Evolutionary conservation across 1,140 invertebrate species (phyloP).

Genomic region (Brachionus rubens): DNA sequence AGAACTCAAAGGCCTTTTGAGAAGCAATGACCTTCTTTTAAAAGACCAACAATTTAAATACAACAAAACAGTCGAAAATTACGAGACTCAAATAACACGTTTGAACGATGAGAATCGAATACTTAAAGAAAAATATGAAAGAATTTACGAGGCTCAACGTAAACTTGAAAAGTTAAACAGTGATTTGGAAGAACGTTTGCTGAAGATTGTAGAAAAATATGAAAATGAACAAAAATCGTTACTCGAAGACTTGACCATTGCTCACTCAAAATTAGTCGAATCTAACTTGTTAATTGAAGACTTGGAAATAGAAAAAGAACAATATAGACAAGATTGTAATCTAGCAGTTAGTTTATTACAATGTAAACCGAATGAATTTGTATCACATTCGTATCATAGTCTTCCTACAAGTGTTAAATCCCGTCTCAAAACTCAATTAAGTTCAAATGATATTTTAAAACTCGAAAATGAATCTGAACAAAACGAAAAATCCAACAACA

Average conservation of each 20-base stretch:
- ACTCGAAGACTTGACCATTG: conserved; percentile 77
- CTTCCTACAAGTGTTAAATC: conserved; percentile 83
- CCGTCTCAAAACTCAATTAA: conserved; percentile 67
- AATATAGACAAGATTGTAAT: conserved; percentile 88
- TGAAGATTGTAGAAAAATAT: conserved; percentile 78
- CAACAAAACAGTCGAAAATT: conserved; percentile 5
- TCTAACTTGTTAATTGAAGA: conserved; percentile 79
- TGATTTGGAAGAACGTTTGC: conserved; percentile 85
- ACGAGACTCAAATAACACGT: background rate
- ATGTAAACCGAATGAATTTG: conserved; percentile 89
- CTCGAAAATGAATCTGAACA: conserved; percentile 48
- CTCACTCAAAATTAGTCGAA: conserved; percentile 81
- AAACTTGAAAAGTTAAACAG: conserved; percentile 91
- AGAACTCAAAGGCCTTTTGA: conserved; percentile 20
- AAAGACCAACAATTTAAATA: conserved; percentile 30
- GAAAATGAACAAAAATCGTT: conserved; percentile 82
- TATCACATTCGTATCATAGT: conserved; percentile 72
- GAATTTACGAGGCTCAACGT: conserved; percentile 41
- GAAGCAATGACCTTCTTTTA: background rate
- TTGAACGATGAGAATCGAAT: conserved; percentile 3
- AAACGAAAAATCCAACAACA: background rate
- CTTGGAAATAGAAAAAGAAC: conserved; percentile 87
- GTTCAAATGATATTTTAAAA: conserved; percentile 56
- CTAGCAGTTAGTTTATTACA: conserved; percentile 87
- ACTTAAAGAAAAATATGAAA: conserved; percentile 15